Conservation (phyloP, 1,140 invertebrate genomes). For the Drosophila pectinifera region DNA sequence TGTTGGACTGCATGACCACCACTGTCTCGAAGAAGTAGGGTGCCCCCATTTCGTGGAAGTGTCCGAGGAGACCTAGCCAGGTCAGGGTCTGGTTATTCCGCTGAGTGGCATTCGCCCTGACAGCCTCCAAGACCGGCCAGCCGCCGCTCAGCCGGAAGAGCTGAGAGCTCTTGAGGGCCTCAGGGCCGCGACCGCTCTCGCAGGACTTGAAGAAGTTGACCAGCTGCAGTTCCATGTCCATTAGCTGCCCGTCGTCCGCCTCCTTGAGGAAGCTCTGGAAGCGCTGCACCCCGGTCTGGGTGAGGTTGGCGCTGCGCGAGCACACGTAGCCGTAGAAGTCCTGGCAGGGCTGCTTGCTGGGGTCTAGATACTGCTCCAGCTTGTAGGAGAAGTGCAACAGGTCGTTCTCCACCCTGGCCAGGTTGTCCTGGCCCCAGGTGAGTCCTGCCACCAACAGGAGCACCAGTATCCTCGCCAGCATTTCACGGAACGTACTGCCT, state of each 20-base stretch:
- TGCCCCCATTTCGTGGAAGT: constrained; percentile 72
- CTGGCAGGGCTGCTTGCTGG: constrained; percentile 56
- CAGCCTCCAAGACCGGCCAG: constrained; percentile 70
- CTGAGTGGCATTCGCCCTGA: constrained; percentile 10
- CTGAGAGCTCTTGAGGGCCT: constrained; percentile 55
- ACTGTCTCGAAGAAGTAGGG: constrained; percentile 67
- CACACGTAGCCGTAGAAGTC: constrained; percentile 80
- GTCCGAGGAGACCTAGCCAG: constrained; percentile 61
- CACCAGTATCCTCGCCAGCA: constrained; percentile 30
- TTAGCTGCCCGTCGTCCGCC: constrained; percentile 48
- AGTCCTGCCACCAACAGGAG: constrained; percentile 13
- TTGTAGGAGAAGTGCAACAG: constrained; percentile 70
- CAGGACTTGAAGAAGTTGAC: constrained; percentile 78
- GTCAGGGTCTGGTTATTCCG: constrained; percentile 28
- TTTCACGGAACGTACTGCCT: constrained; percentile 11
- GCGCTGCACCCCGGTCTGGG: constrained; percentile 61
- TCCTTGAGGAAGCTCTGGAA: constrained; percentile 62
- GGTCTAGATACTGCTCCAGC: constrained; percentile 64
- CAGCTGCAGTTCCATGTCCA: constrained; percentile 71
- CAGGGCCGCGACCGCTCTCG: constrained; percentile 47
- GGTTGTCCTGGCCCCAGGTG: constrained; percentile 1
- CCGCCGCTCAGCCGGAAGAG: constrained; percentile 66
- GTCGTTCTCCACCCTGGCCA: constrained; percentile 52
- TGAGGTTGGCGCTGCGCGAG: constrained; percentile 48
- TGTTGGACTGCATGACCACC: constrained; percentile 74